Base-by-base conservation (phyloP, 2,888 invertebrate genomes). In the Rhimphoctona megacephalus region DNA sequence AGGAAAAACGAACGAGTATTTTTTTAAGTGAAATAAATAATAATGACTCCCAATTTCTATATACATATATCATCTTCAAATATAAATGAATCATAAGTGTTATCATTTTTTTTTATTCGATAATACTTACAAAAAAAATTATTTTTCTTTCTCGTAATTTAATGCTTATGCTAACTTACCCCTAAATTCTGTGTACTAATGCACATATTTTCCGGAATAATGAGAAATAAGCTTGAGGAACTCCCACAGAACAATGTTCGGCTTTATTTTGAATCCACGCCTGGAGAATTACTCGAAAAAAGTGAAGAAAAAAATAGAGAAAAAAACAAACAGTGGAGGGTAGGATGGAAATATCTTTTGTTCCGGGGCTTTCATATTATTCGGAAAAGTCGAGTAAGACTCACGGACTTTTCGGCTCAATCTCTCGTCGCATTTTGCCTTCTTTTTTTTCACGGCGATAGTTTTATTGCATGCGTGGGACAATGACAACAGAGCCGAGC, bases 331-430 rank as follows among this genome's bases (percentile, higher is more conserved):
- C 14, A 67, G 11, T 33, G 52, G 43, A 73, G 54, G n/a, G 76
- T 61, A 73, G 70, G 76, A 77, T 61, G 70, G 52, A 70, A 46
- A 69, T 76, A 70, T 61, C 85, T 76, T 85, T 85, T 85, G 85
- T 85, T 81, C 80, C 85, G 81, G 61, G 85, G 80, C 76, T 80
- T 80, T 80, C 84, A 61, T 61, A 80, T 66, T 81, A 77, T 81
- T 76, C 85, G 69, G 61, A 69, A 84, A 84, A 81, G 85, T 85
- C 64, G 81, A 85, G 80, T 22, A 76, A 33, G 52, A 61, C 54
- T 79, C 30, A 74, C 36, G 54, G 67, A 57, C 73, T 74, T 70
- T 30, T 36, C 73, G 30, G 43, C 73, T 78, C 73, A 66, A 83
- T 83, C 72, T 73, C 72, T 67, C 66, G 72, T 74, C 67, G 30